These are phyloP conservation scores for Periphyllus acericola DNA, from an alignment of 2,888 invertebrate species.

Conservation along the genomic window DNA sequence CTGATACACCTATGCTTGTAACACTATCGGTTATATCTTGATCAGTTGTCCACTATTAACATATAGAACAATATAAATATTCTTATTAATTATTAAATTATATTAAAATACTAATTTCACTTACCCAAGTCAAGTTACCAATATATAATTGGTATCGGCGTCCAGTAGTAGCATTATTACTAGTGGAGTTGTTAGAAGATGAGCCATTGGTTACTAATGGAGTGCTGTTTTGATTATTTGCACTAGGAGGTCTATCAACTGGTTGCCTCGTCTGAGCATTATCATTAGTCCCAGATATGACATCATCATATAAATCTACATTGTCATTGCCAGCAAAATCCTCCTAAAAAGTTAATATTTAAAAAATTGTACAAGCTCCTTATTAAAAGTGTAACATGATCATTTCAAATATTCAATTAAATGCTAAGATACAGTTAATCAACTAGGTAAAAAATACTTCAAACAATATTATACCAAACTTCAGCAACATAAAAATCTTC, in stretches of 20 bases:
- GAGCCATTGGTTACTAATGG: slow-evolving; percentile 58
- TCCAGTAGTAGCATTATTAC: slow-evolving; percentile 62
- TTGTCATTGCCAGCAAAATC: slow-evolving; percentile 83
- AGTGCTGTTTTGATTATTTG: slow-evolving; percentile 71
- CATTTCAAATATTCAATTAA: too few relatives aligned
- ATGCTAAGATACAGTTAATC: too few relatives aligned
- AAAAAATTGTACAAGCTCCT: background rate
- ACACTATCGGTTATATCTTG: slow-evolving; percentile 94
- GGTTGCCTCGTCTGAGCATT: slow-evolving; percentile 67
- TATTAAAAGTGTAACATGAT: background rate
- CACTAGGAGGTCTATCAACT: slow-evolving; percentile 65
- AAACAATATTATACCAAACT: too few relatives aligned
- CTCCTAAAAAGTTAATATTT: slow-evolving; percentile 70
- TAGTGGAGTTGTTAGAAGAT: slow-evolving; percentile 47
- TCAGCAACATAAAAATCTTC: too few relatives aligned
- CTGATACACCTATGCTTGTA: slow-evolving; percentile 85
- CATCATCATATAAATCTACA: slow-evolving; percentile 95
- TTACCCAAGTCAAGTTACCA: slow-evolving; percentile 93
- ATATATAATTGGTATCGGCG: slow-evolving; percentile 60
- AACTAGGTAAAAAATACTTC: too few relatives aligned
- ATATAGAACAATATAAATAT: background rate
- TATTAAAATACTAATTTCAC: background rate
- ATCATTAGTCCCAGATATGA: slow-evolving; percentile 77
- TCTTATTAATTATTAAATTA: background rate
- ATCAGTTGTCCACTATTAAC: slow-evolving; percentile 92